Conservation (phyloP, 2,888 invertebrate genomes). For the Macropis europaea region DNA sequence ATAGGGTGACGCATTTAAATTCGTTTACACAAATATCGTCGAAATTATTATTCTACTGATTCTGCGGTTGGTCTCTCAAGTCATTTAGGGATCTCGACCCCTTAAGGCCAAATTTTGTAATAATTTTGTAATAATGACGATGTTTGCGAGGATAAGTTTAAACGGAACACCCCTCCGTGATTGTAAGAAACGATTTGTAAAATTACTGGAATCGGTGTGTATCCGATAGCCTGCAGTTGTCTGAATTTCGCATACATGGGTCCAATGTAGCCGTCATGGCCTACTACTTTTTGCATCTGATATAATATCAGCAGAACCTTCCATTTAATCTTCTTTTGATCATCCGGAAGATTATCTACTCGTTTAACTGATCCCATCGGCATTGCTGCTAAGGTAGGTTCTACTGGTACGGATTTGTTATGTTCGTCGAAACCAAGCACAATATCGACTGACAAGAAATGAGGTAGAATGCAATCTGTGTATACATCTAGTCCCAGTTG, state of each 20-base stretch:
- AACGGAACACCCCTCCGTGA: too few relatives aligned
- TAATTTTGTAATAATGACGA: too few relatives aligned
- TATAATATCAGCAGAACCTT: conserved; percentile 82
- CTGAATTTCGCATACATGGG: conserved; percentile 83
- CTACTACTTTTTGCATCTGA: conserved; percentile 33
- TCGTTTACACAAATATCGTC: too few relatives aligned
- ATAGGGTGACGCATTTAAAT: too few relatives aligned
- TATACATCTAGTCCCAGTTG: conserved; percentile 74
- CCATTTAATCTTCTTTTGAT: conserved; percentile 77
- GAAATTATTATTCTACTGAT: too few relatives aligned
- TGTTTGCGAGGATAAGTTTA: too few relatives aligned
- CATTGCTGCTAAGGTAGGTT: conserved; percentile 56
- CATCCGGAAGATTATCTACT: conserved; percentile 55
- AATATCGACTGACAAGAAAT: conserved; percentile 85
- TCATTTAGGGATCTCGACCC: too few relatives aligned
- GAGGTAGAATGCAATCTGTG: conserved; percentile 82
- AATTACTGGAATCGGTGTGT: conserved; percentile 68
- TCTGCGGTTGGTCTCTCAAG: too few relatives aligned
- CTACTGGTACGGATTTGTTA: conserved; percentile 79
- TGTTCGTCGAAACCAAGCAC: conserved; percentile 82
- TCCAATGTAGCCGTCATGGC: conserved; percentile 77
- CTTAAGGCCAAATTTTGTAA: too few relatives aligned
- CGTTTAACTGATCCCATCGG: conserved; percentile 58
- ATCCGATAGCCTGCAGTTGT: conserved; percentile 83
- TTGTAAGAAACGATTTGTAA: neutral